Percentiles rank a stretch among this genome's conserved stretches.
Evolutionary conservation across 2,113 vertebrate species (phyloP).

Genomic region (Grallaria varia): DNA sequence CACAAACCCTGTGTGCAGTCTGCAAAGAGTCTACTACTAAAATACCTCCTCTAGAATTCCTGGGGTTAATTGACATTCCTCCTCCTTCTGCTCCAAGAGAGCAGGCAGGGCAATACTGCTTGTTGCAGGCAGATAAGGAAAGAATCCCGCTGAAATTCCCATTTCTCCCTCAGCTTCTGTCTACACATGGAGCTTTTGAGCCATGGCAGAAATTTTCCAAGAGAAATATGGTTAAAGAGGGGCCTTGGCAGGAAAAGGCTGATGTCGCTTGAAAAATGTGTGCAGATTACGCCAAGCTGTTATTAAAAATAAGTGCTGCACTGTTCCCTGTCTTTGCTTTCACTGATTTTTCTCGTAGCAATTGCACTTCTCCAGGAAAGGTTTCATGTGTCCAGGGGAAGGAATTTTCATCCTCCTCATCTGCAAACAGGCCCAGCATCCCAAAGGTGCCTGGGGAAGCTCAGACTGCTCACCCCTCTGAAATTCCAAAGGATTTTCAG

Average conservation of each 20-base stretch:
- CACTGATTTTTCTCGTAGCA: neutral
- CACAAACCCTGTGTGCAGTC: accelerated
- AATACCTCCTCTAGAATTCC: neutral
- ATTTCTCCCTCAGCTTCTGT: neutral
- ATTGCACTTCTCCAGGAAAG: neutral
- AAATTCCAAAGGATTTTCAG: neutral
- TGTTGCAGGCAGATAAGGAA: neutral
- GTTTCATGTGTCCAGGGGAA: neutral
- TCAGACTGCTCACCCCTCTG: neutral
- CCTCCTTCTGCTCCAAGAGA: neutral
- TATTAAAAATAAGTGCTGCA: neutral
- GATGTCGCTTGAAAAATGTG: neutral
- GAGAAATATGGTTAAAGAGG: neutral
- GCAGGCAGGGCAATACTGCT: neutral
- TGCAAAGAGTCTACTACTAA: neutral
- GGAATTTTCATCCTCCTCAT: neutral
- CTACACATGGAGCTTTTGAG: neutral
- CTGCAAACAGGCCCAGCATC: neutral
- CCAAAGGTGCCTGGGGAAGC: neutral
- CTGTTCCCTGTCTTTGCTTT: neutral
- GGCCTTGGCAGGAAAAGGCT: slow-evolving; percentile 54
- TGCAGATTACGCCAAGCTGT: slow-evolving; percentile 38
- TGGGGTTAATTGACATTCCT: neutral
- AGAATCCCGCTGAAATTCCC: neutral
- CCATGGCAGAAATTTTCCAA: neutral